Evolutionary conservation across 1,140 invertebrate genomes (phyloP).

Genomic region (Drosophila orosa): DNA sequence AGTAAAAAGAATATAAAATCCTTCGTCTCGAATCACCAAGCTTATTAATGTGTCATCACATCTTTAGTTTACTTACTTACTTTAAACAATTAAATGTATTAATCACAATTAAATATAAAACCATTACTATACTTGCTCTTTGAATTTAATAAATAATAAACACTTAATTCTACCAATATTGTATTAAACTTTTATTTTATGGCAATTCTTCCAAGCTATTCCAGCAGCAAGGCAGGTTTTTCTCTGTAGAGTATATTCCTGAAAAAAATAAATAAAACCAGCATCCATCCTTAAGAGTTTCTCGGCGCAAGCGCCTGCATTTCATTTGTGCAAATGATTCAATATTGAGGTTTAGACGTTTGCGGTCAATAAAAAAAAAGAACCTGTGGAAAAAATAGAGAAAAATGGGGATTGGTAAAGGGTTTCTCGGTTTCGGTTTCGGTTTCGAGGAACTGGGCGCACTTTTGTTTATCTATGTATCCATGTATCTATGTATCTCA

Average conservation of each 20-base stretch:
- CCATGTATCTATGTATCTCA: slow-evolving; percentile 41
- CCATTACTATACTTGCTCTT: too few species aligned
- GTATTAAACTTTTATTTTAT: too few species aligned
- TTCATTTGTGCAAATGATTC: slow-evolving; percentile 64
- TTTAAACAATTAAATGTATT: too few species aligned
- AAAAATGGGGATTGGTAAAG: background rate
- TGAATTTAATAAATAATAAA: too few species aligned
- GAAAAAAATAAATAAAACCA: background rate
- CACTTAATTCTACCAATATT: too few species aligned
- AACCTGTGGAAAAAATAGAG: background rate
- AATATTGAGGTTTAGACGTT: slow-evolving; percentile 54
- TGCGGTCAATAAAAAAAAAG: slow-evolving; percentile 32
- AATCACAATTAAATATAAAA: too few species aligned
- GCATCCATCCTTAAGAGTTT: slow-evolving; percentile 7
- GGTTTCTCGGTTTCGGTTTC: slow-evolving; percentile 15
- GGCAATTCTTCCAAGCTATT: background rate
- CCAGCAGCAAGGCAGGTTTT: too few species aligned
- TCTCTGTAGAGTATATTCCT: background rate
- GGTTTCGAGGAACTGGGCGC: slow-evolving; percentile 66
- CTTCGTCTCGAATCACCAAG: too few species aligned
- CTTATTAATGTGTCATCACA: too few species aligned
- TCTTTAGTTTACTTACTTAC: too few species aligned
- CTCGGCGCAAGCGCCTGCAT: slow-evolving; percentile 42
- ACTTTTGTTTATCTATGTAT: slow-evolving; percentile 35
- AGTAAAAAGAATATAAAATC: too few species aligned